These are phyloP conservation scores for Trematocara unimaculatum DNA, from an alignment of 2,113 vertebrate species.

Conservation along the genomic window DNA sequence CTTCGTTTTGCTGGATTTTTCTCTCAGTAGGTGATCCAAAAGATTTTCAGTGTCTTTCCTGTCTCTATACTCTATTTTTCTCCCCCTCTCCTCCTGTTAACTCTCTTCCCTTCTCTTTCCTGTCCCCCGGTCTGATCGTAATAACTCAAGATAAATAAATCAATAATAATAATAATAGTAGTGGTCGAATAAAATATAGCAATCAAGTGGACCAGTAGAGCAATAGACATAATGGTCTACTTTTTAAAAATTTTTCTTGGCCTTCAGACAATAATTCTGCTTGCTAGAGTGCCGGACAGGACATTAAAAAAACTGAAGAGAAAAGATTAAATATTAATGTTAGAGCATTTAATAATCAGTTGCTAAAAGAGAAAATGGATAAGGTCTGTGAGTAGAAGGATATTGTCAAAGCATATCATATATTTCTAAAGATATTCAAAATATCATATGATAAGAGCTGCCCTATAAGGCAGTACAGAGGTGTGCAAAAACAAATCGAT, in stretches of 20 bases:
- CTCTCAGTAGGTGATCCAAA: background rate
- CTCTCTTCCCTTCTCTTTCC: background rate
- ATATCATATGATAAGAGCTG: background rate
- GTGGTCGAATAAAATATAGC: background rate
- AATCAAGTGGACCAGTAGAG: background rate
- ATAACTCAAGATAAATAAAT: background rate
- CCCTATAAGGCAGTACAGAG: background rate
- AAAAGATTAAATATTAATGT: background rate
- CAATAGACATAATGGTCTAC: background rate
- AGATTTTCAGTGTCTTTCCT: background rate
- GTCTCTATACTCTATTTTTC: background rate
- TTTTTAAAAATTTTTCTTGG: accelerated
- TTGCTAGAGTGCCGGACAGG: background rate
- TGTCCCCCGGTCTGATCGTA: background rate
- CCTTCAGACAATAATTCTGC: background rate
- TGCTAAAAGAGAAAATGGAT: background rate
- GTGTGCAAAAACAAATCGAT: background rate
- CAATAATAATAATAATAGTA: background rate
- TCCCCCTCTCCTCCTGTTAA: background rate
- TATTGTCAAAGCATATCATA: background rate
- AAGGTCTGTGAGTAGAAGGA: background rate
- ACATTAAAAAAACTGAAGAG: background rate
- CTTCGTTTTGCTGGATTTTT: background rate
- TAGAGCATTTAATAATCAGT: background rate
- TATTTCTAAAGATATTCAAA: background rate